Conservation (phyloP, 2,797 vertebrate genomes). For the Pagetopsis macropterus region DNA sequence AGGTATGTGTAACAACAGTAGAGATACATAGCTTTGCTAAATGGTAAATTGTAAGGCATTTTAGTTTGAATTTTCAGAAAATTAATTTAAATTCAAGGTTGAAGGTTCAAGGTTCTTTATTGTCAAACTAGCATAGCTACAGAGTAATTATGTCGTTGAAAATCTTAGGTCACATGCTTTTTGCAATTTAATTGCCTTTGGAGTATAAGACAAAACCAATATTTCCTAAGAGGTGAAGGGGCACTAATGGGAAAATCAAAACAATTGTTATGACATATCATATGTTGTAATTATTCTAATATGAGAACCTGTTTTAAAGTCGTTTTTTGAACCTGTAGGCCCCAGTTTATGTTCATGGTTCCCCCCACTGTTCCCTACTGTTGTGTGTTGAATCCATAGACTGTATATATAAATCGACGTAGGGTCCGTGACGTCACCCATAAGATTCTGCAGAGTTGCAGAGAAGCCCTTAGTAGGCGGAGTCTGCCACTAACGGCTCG, state of each 20-base stretch:
- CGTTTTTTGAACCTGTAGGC: not conserved
- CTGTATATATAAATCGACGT: too few species aligned
- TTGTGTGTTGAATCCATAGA: not conserved
- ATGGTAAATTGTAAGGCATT: not conserved
- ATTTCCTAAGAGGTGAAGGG: not conserved
- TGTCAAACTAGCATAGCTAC: too few species aligned
- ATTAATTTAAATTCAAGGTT: not conserved
- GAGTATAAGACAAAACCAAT: not conserved
- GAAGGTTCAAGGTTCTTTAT: too few species aligned
- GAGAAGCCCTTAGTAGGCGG: too few species aligned
- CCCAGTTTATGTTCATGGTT: not conserved
- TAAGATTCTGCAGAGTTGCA: too few species aligned
- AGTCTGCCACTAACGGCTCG: too few species aligned
- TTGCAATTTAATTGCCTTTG: not conserved
- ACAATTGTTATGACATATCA: not conserved
- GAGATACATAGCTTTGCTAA: not conserved
- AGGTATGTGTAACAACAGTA: not conserved
- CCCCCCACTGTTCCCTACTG: not conserved
- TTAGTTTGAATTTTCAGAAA: not conserved
- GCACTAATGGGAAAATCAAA: not conserved
- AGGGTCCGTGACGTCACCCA: too few species aligned
- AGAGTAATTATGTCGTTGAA: too few species aligned
- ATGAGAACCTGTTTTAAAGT: not conserved
- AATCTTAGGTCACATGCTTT: too few species aligned
- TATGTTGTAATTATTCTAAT: constrained; percentile 1